These are phyloP conservation scores for Trachelus stipa DNA, from an alignment of 2,888 invertebrate species.

Conservation along the genomic window DNA sequence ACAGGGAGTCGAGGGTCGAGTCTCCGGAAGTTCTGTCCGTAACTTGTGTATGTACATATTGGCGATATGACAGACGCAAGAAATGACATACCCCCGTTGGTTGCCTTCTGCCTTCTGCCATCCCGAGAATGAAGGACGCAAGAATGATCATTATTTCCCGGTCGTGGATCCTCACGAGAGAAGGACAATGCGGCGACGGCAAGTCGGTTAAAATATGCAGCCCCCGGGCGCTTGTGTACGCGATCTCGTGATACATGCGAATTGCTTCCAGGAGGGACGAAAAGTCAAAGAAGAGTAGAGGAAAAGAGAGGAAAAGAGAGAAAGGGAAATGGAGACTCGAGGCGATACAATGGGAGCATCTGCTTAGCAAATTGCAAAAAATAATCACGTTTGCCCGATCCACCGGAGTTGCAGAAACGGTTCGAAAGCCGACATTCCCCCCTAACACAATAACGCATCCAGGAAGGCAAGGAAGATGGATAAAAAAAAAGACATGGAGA, in stretches of 20 bases:
- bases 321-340: constrained; percentile 13
- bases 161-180: constrained; percentile 7
- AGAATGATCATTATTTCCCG: not conserved
- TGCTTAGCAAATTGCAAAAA: constrained; percentile 62
- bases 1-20: too few species aligned
- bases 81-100: too few species aligned
- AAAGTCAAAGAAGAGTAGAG: constrained; percentile 23
- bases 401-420: constrained; percentile 22
- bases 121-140: too few species aligned
- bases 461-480: constrained; percentile 25
- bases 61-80: too few species aligned
- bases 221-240: constrained; percentile 24
- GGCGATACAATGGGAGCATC: constrained; percentile 50
- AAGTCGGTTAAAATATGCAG: constrained; percentile 59
- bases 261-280: constrained; percentile 31
- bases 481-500: constrained; percentile 20
- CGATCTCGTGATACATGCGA: constrained; percentile 7
- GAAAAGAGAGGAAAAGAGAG: constrained; percentile 16
- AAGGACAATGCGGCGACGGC: constrained; percentile 47
- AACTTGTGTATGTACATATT: too few species aligned
- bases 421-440: constrained; percentile 32
- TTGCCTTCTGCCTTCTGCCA: too few species aligned
- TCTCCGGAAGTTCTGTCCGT: too few species aligned
- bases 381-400: constrained; percentile 60
- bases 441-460: constrained; percentile 47